Evolutionary conservation across 64 coral and sea anemone species (phyloP).

Genomic region (Actinia tenebrosa): DNA sequence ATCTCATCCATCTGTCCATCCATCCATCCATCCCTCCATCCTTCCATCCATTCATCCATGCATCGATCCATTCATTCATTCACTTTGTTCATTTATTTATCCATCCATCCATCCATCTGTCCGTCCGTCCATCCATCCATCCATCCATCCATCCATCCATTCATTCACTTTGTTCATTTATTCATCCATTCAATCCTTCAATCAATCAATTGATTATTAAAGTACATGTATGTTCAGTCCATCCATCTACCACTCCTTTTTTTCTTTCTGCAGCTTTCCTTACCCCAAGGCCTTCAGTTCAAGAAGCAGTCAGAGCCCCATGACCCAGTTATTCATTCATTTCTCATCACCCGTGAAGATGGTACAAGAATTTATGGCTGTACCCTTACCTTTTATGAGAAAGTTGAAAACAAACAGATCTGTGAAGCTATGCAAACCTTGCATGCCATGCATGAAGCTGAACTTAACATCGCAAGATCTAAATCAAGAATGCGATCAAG

Average conservation of each 20-base stretch:
- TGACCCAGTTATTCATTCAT: conserved; percentile 75
- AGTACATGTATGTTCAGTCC: background rate
- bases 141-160: background rate
- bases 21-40: background rate
- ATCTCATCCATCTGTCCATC: background rate
- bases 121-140: background rate
- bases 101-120: background rate
- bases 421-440: conserved; percentile 83
- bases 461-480: conserved; percentile 50
- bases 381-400: conserved; percentile 85
- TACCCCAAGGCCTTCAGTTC: conserved; percentile 75
- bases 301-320: conserved; percentile 73
- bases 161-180: background rate
- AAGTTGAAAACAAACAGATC: conserved; percentile 72
- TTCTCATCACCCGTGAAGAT: conserved; percentile 96
- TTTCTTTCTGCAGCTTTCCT: conserved; percentile 60
- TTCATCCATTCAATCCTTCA: too few species aligned
- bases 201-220: background rate
- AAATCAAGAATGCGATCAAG: conserved; percentile 55
- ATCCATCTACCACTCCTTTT: background rate
- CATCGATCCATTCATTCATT: background rate
- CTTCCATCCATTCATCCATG: background rate
- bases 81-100: too few species aligned
- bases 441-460: conserved; percentile 89
- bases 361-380: conserved; percentile 92